Base-by-base conservation (phyloP, 2,113 vertebrate species). In the Apodemus speciosus region DNA sequence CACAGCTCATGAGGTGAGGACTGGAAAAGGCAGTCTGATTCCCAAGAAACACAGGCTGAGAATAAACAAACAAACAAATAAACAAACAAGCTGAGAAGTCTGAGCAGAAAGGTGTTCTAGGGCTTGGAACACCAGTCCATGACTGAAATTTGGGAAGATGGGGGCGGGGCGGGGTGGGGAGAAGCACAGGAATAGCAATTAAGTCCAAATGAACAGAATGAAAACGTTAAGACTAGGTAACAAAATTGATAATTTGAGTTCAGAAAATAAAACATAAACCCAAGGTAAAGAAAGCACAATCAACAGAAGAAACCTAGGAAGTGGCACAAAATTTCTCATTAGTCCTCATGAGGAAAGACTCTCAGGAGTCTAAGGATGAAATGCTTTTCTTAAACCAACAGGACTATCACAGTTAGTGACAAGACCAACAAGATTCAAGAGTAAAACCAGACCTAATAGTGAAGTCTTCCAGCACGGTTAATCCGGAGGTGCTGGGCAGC, bases 381-480 rank as follows among this genome's bases (percentile, higher is more conserved):
- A 91, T 64, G 46, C 8, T 21, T 21, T 77, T 75, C 51, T 92
- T 53, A 95, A 93, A 72, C 18, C 51, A 88, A 85, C 1, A 92
- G 32, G 3, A 64, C 11, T 9, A 75, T 71, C 32, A 60, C 43
- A 7, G 32, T 87, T 89, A 89, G 83, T 4, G 11, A 60, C 60
- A 81, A 96, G 85, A 77, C 6, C 60, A 94, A 75, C 15, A 80
- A 86, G 58, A 88, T 86, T 60, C 58, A 83, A 89, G 83, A 87
- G 49, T 49, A 86, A 91, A 90, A 93, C 43, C 58, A 84, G 27
- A 89, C 5, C 46, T 38, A 84, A 90, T 13, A 85, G 0, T 86
- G 38, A 80, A 35, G 10, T 38, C 51, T 9, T 77, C 40, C 35
- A 62, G 35, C 40, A 75, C 23, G 16, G 85, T 64, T 58, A 40